These are phyloP conservation scores for Trichogramma evanescens DNA, from an alignment of 2,888 invertebrate genomes.

Conservation along the genomic window DNA sequence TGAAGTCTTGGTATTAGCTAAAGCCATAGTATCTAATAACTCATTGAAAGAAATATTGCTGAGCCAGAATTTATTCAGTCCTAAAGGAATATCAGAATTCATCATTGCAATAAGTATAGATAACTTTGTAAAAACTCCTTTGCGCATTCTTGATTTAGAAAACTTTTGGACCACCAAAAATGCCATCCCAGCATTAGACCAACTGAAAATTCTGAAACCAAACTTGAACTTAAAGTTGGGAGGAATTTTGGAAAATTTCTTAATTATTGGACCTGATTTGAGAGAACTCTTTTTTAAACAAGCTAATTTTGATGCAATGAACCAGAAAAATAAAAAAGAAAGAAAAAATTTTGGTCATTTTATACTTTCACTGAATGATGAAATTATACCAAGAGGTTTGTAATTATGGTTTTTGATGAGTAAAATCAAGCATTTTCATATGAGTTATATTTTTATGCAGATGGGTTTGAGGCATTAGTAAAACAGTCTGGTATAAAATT, in stretches of 20 bases:
- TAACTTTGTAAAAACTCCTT: conserved; percentile 18
- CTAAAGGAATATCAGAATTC: conserved; percentile 40
- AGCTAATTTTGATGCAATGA: conserved; percentile 48
- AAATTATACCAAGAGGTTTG: conserved; percentile 31
- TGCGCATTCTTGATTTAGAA: conserved; percentile 50
- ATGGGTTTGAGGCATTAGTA: background rate
- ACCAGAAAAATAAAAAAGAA: conserved; percentile 46
- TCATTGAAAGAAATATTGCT: conserved; percentile 47
- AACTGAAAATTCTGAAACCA: conserved; percentile 26
- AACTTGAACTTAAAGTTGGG: conserved; percentile 29
- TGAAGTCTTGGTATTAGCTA: conserved; percentile 41
- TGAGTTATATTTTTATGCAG: background rate
- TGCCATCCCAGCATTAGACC: conserved; percentile 33
- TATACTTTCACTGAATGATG: conserved; percentile 42
- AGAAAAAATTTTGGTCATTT: conserved; percentile 49
- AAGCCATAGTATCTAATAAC: conserved; percentile 46
- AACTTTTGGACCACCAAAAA: conserved; percentile 49
- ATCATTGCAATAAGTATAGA: conserved; percentile 45
- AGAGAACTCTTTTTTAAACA: conserved; percentile 47
- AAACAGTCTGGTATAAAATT: conserved; percentile 22
- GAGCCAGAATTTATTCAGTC: conserved; percentile 50
- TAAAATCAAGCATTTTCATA: too few relatives aligned
- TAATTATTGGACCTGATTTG: conserved; percentile 47
- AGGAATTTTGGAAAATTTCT: conserved; percentile 49
- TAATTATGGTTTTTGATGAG: background rate